Conservation (phyloP, 2,797 vertebrate species). For the Eidolon dupreanum region DNA sequence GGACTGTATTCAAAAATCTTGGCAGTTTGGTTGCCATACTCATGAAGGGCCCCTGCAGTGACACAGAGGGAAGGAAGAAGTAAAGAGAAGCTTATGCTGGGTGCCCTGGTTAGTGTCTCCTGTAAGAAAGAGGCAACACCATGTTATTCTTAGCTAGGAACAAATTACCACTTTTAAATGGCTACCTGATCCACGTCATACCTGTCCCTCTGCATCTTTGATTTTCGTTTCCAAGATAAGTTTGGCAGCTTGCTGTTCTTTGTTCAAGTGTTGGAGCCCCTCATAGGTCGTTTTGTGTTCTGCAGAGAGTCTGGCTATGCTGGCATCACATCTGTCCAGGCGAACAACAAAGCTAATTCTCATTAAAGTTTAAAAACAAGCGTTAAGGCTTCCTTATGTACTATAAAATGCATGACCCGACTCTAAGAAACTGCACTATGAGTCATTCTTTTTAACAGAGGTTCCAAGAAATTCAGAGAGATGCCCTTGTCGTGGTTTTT, state of each 20-base stretch:
- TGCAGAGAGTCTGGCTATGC: slow-evolving; percentile 87
- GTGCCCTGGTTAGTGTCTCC: background rate
- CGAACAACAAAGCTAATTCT: slow-evolving; percentile 46
- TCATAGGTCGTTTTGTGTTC: slow-evolving; percentile 87
- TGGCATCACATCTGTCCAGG: slow-evolving; percentile 86
- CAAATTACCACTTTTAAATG: background rate
- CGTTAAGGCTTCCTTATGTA: background rate
- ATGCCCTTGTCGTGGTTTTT: background rate
- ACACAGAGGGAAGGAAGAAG: background rate
- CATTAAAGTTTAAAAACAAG: background rate
- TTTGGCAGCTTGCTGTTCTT: slow-evolving; percentile 88
- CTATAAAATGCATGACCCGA: background rate
- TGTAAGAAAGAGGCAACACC: background rate
- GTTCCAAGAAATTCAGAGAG: background rate
- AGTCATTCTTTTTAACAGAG: background rate
- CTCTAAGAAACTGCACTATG: background rate
- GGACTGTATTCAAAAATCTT: background rate
- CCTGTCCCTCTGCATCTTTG: slow-evolving; percentile 89
- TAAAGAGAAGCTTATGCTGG: background rate
- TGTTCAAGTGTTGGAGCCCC: slow-evolving; percentile 86
- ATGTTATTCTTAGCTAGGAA: background rate
- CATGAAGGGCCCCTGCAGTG: background rate
- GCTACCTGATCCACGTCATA: slow-evolving; percentile 63
- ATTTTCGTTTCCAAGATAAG: slow-evolving; percentile 87
- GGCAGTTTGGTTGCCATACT: background rate